Evolutionary conservation across 2,113 vertebrate species (phyloP).

Genomic region (Oreotrochilus melanogaster): DNA sequence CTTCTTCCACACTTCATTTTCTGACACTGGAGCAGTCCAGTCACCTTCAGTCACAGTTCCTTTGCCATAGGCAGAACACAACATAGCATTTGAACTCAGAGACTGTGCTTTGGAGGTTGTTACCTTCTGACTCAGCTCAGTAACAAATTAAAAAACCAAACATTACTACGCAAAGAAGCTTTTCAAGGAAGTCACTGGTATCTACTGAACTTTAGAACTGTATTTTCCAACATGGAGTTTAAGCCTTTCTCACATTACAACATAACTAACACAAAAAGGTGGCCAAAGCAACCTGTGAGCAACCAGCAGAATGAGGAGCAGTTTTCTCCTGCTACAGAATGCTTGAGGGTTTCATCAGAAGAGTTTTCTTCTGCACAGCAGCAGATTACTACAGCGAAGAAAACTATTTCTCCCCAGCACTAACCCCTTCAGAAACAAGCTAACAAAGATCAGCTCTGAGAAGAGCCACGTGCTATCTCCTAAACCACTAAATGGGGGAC

Average conservation of each 20-base stretch:
- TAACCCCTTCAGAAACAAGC: background rate
- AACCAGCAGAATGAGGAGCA: background rate
- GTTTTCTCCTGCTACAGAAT: background rate
- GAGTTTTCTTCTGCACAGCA: background rate
- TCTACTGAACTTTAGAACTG: background rate
- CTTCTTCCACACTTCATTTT: background rate
- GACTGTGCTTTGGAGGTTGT: background rate
- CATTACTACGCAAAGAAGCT: background rate
- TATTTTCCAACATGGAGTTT: background rate
- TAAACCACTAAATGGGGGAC: background rate
- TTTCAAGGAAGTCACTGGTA: background rate
- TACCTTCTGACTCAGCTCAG: background rate
- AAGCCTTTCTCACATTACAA: background rate
- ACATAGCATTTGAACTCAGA: background rate
- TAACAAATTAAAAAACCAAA: background rate
- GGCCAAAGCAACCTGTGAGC: background rate
- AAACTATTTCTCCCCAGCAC: background rate
- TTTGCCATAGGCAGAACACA: fast-evolving
- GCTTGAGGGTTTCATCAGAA: background rate
- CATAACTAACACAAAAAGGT: fast-evolving
- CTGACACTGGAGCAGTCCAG: background rate
- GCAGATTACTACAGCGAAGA: background rate
- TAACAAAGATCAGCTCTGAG: background rate
- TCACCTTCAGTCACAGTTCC: background rate
- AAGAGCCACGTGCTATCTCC: fast-evolving